A percentile compares a stretch with the other conserved stretches of the same genome.
These are phyloP conservation scores for Ciconia nigra DNA, from an alignment of 2,797 vertebrate species.

Conservation along the genomic window DNA sequence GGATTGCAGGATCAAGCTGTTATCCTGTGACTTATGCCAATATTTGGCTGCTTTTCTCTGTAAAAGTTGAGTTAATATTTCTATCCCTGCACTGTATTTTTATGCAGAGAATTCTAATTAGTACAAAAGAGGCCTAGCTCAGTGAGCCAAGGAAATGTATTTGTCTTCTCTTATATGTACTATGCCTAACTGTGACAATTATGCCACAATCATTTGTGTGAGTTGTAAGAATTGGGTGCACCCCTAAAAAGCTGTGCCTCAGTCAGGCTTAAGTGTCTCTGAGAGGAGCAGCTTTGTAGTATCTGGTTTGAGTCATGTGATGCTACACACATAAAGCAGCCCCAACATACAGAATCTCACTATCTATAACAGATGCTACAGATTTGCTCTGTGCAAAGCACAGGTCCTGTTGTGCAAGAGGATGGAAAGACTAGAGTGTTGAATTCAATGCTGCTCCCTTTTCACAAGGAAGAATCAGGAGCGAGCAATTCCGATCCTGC, in stretches of 20 bases:
- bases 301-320: background rate
- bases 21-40: constrained; percentile 21
- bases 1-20: constrained; percentile 56
- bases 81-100: background rate
- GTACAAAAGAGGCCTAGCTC: background rate
- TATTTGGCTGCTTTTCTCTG: constrained; percentile 35
- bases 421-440: background rate
- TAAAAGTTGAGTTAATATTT: constrained; percentile 33
- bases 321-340: background rate
- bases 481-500: background rate
- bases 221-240: background rate
- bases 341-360: background rate
- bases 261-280: background rate
- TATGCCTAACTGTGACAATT: background rate
- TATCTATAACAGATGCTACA: rapidly evolving
- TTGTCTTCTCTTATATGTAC: background rate
- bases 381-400: background rate
- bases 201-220: background rate
- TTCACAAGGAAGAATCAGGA: background rate
- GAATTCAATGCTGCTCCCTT: background rate
- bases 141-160: background rate
- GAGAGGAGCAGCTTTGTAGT: background rate
- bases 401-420: background rate
- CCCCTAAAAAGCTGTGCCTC: background rate
- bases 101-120: constrained; percentile 42